Conservation (phyloP, 1,140 invertebrate species). For the Saxidomus purpurata region DNA sequence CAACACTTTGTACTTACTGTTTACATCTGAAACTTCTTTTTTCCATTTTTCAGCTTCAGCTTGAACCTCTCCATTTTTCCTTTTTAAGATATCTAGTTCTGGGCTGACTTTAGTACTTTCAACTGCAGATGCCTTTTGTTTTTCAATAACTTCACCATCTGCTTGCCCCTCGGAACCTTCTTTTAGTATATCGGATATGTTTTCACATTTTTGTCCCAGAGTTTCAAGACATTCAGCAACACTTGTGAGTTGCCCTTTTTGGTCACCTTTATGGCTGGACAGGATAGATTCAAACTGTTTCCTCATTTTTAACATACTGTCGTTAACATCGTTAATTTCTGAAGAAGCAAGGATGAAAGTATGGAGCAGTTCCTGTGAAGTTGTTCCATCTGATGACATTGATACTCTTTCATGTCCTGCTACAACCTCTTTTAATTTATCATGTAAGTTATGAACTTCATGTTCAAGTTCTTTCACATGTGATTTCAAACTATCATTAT, state of each 20-base stretch:
- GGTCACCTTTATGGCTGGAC: slow-evolving; percentile 67
- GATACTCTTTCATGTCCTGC: slow-evolving; percentile 20
- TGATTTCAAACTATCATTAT: slow-evolving; percentile 74
- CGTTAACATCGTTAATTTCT: slow-evolving; percentile 78
- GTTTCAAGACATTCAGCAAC: slow-evolving; percentile 76
- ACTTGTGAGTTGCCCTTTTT: slow-evolving; percentile 58
- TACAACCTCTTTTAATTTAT: slow-evolving; percentile 49
- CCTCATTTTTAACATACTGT: slow-evolving; percentile 70
- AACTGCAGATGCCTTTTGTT: slow-evolving; percentile 14
- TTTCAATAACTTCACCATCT: slow-evolving; percentile 35
- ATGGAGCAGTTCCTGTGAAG: slow-evolving; percentile 74
- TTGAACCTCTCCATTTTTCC: slow-evolving; percentile 76
- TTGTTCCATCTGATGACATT: neutral
- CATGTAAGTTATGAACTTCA: slow-evolving; percentile 73
- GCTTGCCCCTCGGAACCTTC: slow-evolving; percentile 68
- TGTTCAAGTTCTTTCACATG: slow-evolving; percentile 76
- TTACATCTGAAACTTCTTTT: slow-evolving; percentile 63
- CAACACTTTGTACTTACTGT: slow-evolving; percentile 75
- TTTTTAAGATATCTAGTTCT: slow-evolving; percentile 58
- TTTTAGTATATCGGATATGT: slow-evolving; percentile 76
- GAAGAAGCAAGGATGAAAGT: slow-evolving; percentile 76
- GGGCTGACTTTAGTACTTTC: neutral
- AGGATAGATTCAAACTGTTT: slow-evolving; percentile 75
- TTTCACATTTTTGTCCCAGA: slow-evolving; percentile 75
- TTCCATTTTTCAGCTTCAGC: slow-evolving; percentile 74